Conservation (phyloP, 2,113 vertebrate species). For the Phasianus colchicus region DNA sequence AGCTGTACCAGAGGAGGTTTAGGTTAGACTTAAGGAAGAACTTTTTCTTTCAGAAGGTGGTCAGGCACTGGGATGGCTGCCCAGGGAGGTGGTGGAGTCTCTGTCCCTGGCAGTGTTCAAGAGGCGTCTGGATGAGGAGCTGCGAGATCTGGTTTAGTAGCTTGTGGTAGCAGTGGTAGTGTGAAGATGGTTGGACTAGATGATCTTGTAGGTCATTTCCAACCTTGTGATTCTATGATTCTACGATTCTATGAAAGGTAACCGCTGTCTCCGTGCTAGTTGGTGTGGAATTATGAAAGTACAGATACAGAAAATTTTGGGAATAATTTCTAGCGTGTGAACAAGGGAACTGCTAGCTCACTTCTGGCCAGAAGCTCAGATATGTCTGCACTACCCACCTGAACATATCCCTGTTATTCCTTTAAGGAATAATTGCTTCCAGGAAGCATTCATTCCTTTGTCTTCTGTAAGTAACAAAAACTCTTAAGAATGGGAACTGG, state of each 20-base stretch:
- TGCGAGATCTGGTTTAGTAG: too few species aligned
- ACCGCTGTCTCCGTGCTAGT: neutral
- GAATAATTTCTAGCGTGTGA: accelerated
- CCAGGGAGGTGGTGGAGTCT: too few species aligned
- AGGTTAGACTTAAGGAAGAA: too few species aligned
- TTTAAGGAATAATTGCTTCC: neutral
- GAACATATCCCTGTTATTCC: neutral
- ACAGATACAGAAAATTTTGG: neutral
- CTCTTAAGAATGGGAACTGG: neutral
- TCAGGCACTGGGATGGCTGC: too few species aligned
- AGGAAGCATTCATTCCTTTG: neutral
- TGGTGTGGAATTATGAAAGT: neutral
- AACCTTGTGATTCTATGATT: too few species aligned
- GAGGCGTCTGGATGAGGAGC: too few species aligned
- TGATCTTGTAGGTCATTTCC: too few species aligned
- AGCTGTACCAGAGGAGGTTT: too few species aligned
- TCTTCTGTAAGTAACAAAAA: neutral
- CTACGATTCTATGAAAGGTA: neutral
- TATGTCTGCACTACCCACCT: neutral
- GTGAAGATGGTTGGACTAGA: too few species aligned
- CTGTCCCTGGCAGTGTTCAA: too few species aligned
- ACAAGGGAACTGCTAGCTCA: neutral
- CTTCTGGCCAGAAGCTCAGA: neutral
- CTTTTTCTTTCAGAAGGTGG: too few species aligned
- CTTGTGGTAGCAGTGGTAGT: too few species aligned